Evolutionary conservation across 2,113 vertebrate species (phyloP), one percentile per base, ranked within the genome.

Genomic region (Ictidomys tridecemlineatus): DNA sequence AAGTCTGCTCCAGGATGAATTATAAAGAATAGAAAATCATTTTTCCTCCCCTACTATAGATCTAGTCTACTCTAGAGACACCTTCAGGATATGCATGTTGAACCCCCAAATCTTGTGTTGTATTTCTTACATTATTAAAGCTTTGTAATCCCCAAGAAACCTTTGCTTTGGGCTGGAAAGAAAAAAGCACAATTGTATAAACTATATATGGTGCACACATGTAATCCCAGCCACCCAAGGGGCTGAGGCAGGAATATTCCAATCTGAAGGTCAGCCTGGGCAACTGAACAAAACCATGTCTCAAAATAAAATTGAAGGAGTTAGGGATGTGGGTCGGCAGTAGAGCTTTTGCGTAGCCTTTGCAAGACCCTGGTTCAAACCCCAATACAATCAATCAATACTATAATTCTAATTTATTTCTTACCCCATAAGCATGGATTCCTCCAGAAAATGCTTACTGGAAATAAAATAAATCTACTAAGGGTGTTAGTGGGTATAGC

Each of bases 401-500:
- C 17, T 69, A 10, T 72, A 63, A 58, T 74, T 90, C 53, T 51
- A 45, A 93, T 42, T 80, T 89, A 34, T 76, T 63, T 91, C n/a
- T 72, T 70, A 56, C 34, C 67, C 2, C 24, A 58, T 85, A 65
- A 26, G 58, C 42, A 37, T 48, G 32, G 39, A 24, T 65, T 79
- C 13, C 79, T 13, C 14, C 56, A 65, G 20, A 18, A 83, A n/a
- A 39, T 65, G 32, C n/a, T 51, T 42, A 24, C 14, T 5, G 73
- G 48, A 88, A 96, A 93, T 58, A 65, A 77, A 91, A 90, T 32
- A 67, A 70, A 73, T 37, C 53, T 78, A 24, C 37, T 37, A 78
- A 58, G 12, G n/a, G 42, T 37, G 13, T 8, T 37, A 7, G n/a
- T 74, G 4, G 4, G 14, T 4, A 61, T 5, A 28, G n/a, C 18